Conservation (phyloP, 2,888 invertebrate genomes). For the Campopleginae sp. region DNA sequence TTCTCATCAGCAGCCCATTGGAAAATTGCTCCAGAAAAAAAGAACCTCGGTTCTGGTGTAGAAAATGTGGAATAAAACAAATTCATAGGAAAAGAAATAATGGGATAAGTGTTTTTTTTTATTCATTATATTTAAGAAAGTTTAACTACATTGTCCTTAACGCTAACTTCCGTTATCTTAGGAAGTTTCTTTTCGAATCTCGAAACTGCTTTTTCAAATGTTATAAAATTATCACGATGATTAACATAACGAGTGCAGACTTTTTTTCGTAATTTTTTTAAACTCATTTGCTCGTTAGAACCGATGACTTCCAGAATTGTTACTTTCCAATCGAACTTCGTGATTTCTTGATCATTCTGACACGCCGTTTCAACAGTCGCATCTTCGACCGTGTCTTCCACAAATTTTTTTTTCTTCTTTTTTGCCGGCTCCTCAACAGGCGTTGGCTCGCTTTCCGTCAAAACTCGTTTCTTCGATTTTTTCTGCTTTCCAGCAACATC, state of each 20-base stretch:
- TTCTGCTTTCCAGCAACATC: conserved; percentile 66
- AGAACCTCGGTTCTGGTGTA: background rate
- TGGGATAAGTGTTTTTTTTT: conserved; percentile 13
- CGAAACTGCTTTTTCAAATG: conserved; percentile 88
- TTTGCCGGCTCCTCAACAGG: conserved; percentile 51
- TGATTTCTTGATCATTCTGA: conserved; percentile 47
- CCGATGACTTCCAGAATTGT: conserved; percentile 76
- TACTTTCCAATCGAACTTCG: conserved; percentile 78
- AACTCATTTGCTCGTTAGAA: conserved; percentile 87
- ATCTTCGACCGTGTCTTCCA: conserved; percentile 47
- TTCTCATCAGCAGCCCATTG: too few species aligned
- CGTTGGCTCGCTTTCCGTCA: conserved; percentile 54
- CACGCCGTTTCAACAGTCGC: background rate
- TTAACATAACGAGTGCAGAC: conserved; percentile 88
- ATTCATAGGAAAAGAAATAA: background rate
- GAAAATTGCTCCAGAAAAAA: too few species aligned
- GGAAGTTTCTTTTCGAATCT: conserved; percentile 90
- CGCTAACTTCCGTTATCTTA: conserved; percentile 87
- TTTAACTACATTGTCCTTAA: conserved; percentile 87
- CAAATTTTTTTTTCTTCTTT: conserved; percentile 63
- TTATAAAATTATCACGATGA: conserved; percentile 85
- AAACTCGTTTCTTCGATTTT: conserved; percentile 76
- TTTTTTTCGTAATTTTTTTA: conserved; percentile 92
- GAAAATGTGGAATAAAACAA: background rate
- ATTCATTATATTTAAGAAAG: conserved; percentile 66